These are phyloP conservation scores for Homalodisca vitripennis DNA, from an alignment of 1,140 invertebrate species.

Conservation along the genomic window DNA sequence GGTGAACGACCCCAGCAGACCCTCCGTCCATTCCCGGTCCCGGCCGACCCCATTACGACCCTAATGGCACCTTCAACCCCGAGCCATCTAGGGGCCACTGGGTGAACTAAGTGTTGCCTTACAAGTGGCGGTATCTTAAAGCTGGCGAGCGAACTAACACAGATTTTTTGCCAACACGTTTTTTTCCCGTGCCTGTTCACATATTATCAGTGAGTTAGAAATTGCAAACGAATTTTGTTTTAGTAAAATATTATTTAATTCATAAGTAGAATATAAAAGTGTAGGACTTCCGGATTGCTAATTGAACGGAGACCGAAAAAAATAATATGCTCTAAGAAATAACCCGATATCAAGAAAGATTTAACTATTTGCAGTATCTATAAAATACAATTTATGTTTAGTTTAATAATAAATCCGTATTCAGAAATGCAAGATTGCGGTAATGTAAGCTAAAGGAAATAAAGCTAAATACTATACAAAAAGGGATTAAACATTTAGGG, in stretches of 20 bases:
- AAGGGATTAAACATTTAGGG: no score
- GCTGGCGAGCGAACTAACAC: background rate
- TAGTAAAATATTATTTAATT: no score
- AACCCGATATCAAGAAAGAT: no score
- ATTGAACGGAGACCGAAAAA: no score
- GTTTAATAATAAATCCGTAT: no score
- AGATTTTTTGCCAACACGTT: background rate
- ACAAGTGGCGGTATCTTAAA: background rate
- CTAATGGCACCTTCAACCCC: background rate
- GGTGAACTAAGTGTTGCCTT: background rate
- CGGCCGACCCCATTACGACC: background rate
- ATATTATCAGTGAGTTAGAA: background rate
- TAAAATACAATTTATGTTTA: no score
- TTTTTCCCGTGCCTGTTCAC: background rate
- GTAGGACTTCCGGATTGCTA: no score
- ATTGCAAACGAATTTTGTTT: background rate
- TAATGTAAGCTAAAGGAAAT: no score
- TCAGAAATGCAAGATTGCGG: no score
- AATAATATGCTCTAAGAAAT: no score
- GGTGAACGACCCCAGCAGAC: background rate
- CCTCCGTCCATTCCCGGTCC: background rate
- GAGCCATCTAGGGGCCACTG: background rate
- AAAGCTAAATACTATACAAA: no score
- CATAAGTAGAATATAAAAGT: background rate
- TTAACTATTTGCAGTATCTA: no score